Conservation (phyloP, 1,140 invertebrate species). For the Drosophila lacertosa region DNA sequence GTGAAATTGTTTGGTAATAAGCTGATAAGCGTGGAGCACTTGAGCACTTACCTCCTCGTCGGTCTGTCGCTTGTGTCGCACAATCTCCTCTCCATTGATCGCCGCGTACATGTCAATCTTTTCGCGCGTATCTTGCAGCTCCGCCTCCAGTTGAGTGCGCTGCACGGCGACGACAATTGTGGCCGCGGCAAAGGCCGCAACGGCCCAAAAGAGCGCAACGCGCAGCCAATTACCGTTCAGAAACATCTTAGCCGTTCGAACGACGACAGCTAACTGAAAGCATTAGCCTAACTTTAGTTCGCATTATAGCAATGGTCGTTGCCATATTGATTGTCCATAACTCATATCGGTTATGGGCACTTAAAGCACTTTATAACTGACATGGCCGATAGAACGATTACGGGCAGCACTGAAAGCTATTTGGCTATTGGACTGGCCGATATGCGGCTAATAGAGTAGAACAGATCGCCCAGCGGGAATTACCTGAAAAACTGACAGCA, state of each 20-base stretch:
- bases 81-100: not conserved
- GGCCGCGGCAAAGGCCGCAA: conserved; percentile 80
- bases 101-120: conserved; percentile 55
- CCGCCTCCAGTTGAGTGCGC: conserved; percentile 42
- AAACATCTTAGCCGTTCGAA: conserved; percentile 58
- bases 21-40: not conserved
- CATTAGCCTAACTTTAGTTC: not conserved
- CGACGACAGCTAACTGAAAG: conserved; percentile 49
- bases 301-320: conserved; percentile 7
- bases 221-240: conserved; percentile 34
- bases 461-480: not conserved
- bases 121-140: conserved; percentile 54
- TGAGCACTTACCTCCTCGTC: conserved; percentile 33
- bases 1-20: not conserved
- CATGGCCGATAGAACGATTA: conserved; percentile 33
- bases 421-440: not conserved
- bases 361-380: conserved; percentile 47
- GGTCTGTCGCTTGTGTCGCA: not conserved
- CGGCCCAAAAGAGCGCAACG: conserved; percentile 45
- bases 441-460: not conserved
- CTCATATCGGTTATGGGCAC: conserved; percentile 41
- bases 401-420: conserved; percentile 4
- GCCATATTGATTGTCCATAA: conserved; percentile 33
- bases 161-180: conserved; percentile 81
- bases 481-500: not conserved